phyloP scores from a whole-genome alignment of 2,888 invertebrate species.

The Drosophila putrida region DNA sequence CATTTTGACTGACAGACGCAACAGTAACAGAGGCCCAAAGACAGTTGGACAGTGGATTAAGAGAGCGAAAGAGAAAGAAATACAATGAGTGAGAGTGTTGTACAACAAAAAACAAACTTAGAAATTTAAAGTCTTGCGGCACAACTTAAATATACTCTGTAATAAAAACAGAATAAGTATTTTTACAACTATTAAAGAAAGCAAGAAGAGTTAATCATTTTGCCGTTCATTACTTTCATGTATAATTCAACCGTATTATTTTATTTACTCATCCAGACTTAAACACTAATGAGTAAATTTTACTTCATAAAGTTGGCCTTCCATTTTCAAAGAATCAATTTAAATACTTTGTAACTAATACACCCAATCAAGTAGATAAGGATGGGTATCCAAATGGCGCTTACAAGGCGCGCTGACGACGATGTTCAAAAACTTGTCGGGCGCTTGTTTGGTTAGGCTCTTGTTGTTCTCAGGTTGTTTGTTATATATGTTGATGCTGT shows the following conservation, averaged over 20 bases:
- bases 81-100: slow-evolving; percentile 21
- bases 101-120: slow-evolving; percentile 16
- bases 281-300: too few species aligned
- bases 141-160: not conserved
- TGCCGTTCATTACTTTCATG: too few species aligned
- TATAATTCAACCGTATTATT: too few species aligned
- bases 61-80: slow-evolving; percentile 9
- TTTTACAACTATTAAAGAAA: not conserved
- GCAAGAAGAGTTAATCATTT: not conserved
- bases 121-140: not conserved
- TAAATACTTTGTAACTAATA: too few species aligned
- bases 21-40: slow-evolving; percentile 64
- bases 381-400: slow-evolving; percentile 31
- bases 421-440: slow-evolving; percentile 69
- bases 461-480: slow-evolving; percentile 52
- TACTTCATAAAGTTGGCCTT: too few species aligned
- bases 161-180: not conserved
- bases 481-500: slow-evolving; percentile 11
- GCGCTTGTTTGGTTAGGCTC: slow-evolving; percentile 52
- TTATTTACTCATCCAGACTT: too few species aligned
- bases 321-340: too few species aligned
- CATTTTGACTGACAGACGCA: slow-evolving; percentile 72
- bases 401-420: slow-evolving; percentile 43
- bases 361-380: not conserved
- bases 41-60: slow-evolving; percentile 59